A percentile compares a stretch with the other conserved stretches of the same genome.
Conservation (phyloP, 2,888 invertebrate species). For the Unio delphinus region DNA sequence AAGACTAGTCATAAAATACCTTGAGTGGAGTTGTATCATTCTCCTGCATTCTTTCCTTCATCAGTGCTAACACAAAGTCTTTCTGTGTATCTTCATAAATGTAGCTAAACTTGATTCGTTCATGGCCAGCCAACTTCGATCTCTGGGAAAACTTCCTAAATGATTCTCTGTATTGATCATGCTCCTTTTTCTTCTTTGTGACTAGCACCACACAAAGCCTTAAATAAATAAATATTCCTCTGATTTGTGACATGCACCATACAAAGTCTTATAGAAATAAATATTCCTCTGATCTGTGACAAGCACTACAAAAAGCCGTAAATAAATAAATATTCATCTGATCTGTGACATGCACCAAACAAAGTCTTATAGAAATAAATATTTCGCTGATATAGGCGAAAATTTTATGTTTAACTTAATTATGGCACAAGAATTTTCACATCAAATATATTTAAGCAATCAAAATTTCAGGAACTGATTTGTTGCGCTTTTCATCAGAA, state of each 20-base stretch:
- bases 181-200: slow-evolving; percentile 75
- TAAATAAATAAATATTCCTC: slow-evolving; percentile 47
- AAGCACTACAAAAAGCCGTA: slow-evolving; percentile 82
- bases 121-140: slow-evolving; percentile 68
- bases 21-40: slow-evolving; percentile 40
- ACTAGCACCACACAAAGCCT: slow-evolving; percentile 85
- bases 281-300: slow-evolving; percentile 74
- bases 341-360: too few species aligned
- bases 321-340: slow-evolving; percentile 1
- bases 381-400: too few species aligned
- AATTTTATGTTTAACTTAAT: too few species aligned
- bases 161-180: slow-evolving; percentile 79
- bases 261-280: slow-evolving; percentile 74
- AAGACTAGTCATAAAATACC: slow-evolving; percentile 30
- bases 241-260: slow-evolving; percentile 82
- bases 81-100: slow-evolving; percentile 86
- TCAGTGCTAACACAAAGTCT: slow-evolving; percentile 85
- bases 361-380: too few species aligned
- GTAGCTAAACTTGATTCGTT: slow-evolving; percentile 88
- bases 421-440: too few species aligned
- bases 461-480: too few species aligned
- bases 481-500: too few species aligned
- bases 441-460: too few species aligned
- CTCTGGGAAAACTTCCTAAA: slow-evolving; percentile 80
- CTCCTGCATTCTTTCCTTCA: slow-evolving; percentile 68